phyloP scores from a whole-genome alignment of 2,888 invertebrate species.

The Agriopis marginaria region DNA sequence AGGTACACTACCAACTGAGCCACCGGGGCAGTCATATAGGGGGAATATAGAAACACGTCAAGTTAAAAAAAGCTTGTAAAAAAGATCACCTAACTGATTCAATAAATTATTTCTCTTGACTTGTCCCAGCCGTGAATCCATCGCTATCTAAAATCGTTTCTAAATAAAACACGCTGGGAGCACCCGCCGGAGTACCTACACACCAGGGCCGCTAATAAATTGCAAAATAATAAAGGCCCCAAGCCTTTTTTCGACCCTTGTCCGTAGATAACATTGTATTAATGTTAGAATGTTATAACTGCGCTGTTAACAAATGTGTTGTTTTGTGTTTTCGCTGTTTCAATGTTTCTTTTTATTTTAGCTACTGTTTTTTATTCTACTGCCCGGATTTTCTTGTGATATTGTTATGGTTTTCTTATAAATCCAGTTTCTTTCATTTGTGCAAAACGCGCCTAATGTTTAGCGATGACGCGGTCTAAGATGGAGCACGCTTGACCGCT shows the following conservation, averaged over 20 bases:
- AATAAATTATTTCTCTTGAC: neutral
- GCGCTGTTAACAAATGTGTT: constrained; percentile 37
- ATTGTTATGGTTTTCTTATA: too few relatives aligned
- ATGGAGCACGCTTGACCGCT: too few relatives aligned
- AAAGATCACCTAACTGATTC: neutral
- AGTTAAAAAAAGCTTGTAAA: too few relatives aligned
- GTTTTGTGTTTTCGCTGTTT: constrained; percentile 28
- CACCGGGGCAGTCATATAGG: too few relatives aligned
- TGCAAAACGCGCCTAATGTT: too few relatives aligned
- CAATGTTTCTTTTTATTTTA: constrained; percentile 12
- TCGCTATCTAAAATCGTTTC: constrained; percentile 83
- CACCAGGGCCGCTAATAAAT: constrained; percentile 76
- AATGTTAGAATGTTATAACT: constrained; percentile 42
- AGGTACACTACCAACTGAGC: too few relatives aligned
- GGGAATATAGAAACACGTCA: too few relatives aligned
- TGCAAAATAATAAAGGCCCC: constrained; percentile 78
- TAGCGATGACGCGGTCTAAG: too few relatives aligned
- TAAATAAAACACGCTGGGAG: constrained; percentile 80
- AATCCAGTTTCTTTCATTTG: too few relatives aligned
- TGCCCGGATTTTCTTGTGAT: neutral
- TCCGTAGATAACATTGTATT: constrained; percentile 45
- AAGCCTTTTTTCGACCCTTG: constrained; percentile 56
- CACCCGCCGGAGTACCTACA: constrained; percentile 70
- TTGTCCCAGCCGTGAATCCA: constrained; percentile 51
- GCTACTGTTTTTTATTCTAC: neutral